Base-by-base conservation (phyloP, 1,140 invertebrate genomes). In the Helicoverpa zea region DNA sequence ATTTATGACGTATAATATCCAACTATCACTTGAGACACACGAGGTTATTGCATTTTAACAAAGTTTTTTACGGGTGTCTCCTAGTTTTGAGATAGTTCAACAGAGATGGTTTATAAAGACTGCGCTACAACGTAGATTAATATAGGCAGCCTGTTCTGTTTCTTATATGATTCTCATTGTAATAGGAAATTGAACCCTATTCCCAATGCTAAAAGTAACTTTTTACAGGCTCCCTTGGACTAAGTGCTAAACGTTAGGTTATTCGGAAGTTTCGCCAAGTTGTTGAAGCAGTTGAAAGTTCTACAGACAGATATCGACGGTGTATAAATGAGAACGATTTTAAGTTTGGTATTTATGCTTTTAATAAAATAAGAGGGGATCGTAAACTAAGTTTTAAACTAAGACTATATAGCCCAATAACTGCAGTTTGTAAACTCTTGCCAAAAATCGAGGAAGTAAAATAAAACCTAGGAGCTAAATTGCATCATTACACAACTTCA, bases 271-370 rank as follows among this genome's bases (percentile, higher is more conserved):
- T 70, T 13, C 49, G 29, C 12, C 47, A 52, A 70, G 49, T 70
- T 70, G 12, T 29, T 70, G 47, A 70, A 70, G 49, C 66, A 70
- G 47, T 68, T 68, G 64, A 68, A 68, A 68, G 64, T 68, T 68
- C 47, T 51, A 9, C 18, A 29, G 30, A 64, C 61, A 64, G 7
- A 43, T 43, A 68, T 68, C 64, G 16, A 14, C 47, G 43, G 43
- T 18, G 43, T 68, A 68, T 54, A 52, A 70, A 13, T 43, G 23
- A 29, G 66, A 52, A 29, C 4, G 66, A 23, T 30, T 70, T 30
- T 29, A 30, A 70, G 18, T 51, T 68, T 10, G 16, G 10, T 51
- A 14, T 68, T 29, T 68, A 68, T 68, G 18, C 47, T 51, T 68
- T 51, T 49, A 9, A 66, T 49, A 47, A 49, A 63, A 35, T 2